A percentile compares a stretch with the other conserved stretches of the same genome.
phyloP scores from a whole-genome alignment of 2,797 vertebrate species.

The Selene dorsalis region DNA sequence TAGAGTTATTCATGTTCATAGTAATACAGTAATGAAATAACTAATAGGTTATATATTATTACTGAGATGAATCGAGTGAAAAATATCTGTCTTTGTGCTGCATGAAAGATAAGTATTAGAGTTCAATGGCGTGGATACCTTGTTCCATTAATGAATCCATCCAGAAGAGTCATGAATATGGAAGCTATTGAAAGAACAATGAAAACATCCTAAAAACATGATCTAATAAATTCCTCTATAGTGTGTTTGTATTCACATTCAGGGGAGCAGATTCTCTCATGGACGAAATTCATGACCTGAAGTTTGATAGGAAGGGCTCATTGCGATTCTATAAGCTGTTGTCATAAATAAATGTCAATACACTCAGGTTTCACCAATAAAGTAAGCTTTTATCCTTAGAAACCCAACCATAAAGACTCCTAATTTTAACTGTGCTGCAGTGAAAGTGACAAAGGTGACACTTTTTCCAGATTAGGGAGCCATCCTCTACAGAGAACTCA shows the following conservation, averaged over 20 bases:
- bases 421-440: slow-evolving; percentile 18
- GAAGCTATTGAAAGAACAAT: slow-evolving; percentile 11
- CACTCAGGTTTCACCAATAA: background rate
- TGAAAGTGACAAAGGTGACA: slow-evolving; percentile 26
- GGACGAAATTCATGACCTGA: background rate
- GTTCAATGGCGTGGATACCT: slow-evolving; percentile 7
- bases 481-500: slow-evolving; percentile 1
- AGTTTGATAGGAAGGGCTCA: background rate
- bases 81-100: slow-evolving; percentile 14
- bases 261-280: background rate
- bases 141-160: slow-evolving; percentile 3
- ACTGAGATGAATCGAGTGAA: slow-evolving; percentile 21
- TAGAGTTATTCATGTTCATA: slow-evolving; percentile 28
- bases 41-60: slow-evolving; percentile 41
- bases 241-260: background rate
- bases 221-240: background rate
- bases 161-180: slow-evolving; percentile 5
- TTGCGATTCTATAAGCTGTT: background rate
- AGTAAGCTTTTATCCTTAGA: background rate
- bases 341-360: background rate
- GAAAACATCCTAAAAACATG: slow-evolving; percentile 1
- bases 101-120: slow-evolving; percentile 28
- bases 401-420: background rate
- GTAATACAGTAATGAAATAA: slow-evolving; percentile 34
- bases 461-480: slow-evolving; percentile 7